phyloP scores from a whole-genome alignment of 2,888 invertebrate genomes.

The Leptopilina drosophilae region DNA sequence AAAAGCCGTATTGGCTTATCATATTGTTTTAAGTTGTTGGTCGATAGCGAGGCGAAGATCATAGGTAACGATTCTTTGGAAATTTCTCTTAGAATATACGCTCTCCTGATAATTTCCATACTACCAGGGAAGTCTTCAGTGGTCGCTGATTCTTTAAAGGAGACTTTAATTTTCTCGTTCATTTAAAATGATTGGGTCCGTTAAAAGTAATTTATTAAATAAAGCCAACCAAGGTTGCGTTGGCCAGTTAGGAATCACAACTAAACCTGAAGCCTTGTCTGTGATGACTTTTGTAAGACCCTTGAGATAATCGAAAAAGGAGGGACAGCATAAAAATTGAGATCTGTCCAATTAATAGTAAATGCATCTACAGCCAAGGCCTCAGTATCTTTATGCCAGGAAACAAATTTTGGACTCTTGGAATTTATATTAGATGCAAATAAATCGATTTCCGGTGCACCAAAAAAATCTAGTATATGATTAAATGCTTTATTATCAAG shows the following conservation, averaged over 20 bases:
- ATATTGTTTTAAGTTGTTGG: not conserved
- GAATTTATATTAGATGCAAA: slow-evolving; percentile 1
- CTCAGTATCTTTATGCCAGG: not conserved
- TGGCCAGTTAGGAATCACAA: slow-evolving; percentile 50
- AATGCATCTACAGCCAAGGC: slow-evolving; percentile 8
- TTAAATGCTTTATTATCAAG: slow-evolving; percentile 43
- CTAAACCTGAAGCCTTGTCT: slow-evolving; percentile 38
- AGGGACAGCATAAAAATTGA: slow-evolving; percentile 45
- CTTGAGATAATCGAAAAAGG: slow-evolving; percentile 46
- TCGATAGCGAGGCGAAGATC: not conserved
- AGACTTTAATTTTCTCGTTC: slow-evolving; percentile 5
- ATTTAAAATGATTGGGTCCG: not conserved
- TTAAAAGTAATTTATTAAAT: slow-evolving; percentile 21
- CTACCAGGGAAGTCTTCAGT: slow-evolving; percentile 40
- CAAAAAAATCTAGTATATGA: slow-evolving; percentile 52
- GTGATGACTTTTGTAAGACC: slow-evolving; percentile 41
- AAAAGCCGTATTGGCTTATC: not conserved
- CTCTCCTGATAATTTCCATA: slow-evolving; percentile 38
- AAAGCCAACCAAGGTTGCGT: slow-evolving; percentile 22
- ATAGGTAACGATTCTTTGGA: not conserved
- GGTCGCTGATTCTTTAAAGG: not conserved
- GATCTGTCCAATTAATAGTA: slow-evolving; percentile 36
- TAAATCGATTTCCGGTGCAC: not conserved
- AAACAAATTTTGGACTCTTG: not conserved
- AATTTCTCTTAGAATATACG: not conserved